These are phyloP conservation scores for Eretmocerus hayati DNA, from an alignment of 2,888 invertebrate species.

Conservation along the genomic window DNA sequence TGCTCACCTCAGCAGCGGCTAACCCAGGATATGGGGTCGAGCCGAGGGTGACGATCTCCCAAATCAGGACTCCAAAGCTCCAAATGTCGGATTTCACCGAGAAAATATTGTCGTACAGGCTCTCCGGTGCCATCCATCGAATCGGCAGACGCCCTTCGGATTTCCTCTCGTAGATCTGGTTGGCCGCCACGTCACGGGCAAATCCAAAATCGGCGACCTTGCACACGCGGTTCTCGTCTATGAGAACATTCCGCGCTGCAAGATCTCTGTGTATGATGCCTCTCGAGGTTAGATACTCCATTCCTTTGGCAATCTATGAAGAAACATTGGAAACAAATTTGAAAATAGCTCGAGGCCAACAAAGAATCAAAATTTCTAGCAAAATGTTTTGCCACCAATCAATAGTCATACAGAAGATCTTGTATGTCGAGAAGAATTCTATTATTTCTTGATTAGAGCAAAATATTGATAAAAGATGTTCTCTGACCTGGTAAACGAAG, in stretches of 20 bases:
- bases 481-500: conserved; percentile 90
- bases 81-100: conserved; percentile 91
- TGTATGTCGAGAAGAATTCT: too few relatives aligned
- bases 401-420: too few relatives aligned
- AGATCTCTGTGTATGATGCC: conserved; percentile 79
- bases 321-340: too few relatives aligned
- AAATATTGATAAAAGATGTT: too few relatives aligned
- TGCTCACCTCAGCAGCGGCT: conserved; percentile 74
- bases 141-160: conserved; percentile 65
- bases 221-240: conserved; percentile 79
- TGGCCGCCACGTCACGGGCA: conserved; percentile 79
- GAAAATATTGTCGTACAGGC: conserved; percentile 88
- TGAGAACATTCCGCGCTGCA: conserved; percentile 81
- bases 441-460: too few relatives aligned
- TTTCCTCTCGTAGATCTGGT: conserved; percentile 82
- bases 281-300: conserved; percentile 43
- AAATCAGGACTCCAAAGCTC: conserved; percentile 91
- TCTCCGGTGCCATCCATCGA: conserved; percentile 95
- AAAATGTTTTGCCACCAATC: too few relatives aligned
- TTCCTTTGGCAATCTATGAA: conserved; percentile 54
- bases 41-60: conserved; percentile 94
- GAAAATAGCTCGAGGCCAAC: too few relatives aligned
- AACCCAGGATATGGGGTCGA: conserved; percentile 93
- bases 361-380: too few relatives aligned
- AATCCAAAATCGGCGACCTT: conserved; percentile 94